Evolutionary conservation across 2,888 invertebrate genomes (phyloP).

Genomic region (Eupithecia vulgata): DNA sequence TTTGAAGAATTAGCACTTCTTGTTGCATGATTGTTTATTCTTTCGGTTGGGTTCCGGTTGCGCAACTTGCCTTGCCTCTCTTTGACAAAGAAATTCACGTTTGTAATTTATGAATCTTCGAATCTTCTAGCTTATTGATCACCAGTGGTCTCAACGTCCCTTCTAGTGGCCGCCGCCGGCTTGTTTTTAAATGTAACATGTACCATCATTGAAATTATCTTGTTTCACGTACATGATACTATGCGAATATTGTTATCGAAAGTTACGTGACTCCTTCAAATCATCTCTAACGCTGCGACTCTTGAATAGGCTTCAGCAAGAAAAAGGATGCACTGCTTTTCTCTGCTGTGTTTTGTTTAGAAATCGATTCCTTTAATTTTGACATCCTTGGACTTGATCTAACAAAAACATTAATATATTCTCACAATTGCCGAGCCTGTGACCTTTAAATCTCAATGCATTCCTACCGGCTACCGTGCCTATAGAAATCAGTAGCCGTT

Average conservation of each 20-base stretch:
- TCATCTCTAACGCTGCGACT: not conserved
- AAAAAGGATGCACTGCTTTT: not conserved
- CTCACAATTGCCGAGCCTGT: slow-evolving; percentile 6
- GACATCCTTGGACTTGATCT: not conserved
- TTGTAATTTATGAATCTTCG: slow-evolving; percentile 12
- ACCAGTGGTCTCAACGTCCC: not conserved
- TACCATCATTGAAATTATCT: not conserved
- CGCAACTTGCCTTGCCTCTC: slow-evolving; percentile 41
- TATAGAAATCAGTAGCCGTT: slow-evolving; percentile 20
- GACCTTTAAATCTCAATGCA: slow-evolving; percentile 6
- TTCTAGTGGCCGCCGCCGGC: not conserved
- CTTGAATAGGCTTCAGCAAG: not conserved
- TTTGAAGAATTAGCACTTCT: slow-evolving; percentile 58
- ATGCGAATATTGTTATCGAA: slow-evolving; percentile 38
- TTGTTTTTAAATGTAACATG: not conserved
- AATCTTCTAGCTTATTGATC: not conserved
- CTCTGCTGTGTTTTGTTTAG: not conserved
- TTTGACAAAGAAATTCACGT: slow-evolving; percentile 29
- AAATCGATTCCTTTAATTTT: not conserved
- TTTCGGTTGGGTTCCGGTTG: slow-evolving; percentile 47
- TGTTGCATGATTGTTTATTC: slow-evolving; percentile 53
- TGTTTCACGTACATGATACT: not conserved
- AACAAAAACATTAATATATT: slow-evolving; percentile 11
- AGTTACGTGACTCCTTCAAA: slow-evolving; percentile 16
- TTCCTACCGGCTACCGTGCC: slow-evolving; percentile 3